These are phyloP conservation scores for Pangasius krempfi DNA, from an alignment of 2,797 vertebrate species.

Conservation along the genomic window DNA sequence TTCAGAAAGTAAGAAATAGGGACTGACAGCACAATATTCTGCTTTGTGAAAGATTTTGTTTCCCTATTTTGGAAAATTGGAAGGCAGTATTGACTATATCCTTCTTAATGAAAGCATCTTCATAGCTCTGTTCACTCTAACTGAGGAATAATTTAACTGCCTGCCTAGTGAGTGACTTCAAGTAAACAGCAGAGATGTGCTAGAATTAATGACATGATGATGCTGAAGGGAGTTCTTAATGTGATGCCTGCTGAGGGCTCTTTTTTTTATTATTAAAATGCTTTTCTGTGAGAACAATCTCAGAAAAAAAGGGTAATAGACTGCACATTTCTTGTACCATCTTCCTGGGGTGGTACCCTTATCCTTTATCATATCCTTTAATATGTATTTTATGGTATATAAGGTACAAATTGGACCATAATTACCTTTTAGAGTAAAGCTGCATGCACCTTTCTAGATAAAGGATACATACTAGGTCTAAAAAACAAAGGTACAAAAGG, in stretches of 20 bases:
- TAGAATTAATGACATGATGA: neutral
- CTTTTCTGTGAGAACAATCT: neutral
- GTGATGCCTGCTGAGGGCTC: too few species aligned
- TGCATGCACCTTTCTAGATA: neutral
- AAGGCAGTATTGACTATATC: neutral
- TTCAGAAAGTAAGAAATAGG: neutral
- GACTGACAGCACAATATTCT: neutral
- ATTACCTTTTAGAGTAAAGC: neutral
- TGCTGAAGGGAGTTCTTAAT: neutral
- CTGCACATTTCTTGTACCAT: neutral
- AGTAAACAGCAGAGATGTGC: neutral
- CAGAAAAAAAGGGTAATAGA: neutral
- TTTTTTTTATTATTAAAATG: neutral
- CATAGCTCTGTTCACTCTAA: neutral
- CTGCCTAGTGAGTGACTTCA: neutral
- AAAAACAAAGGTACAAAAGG: neutral
- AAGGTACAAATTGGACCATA: neutral
- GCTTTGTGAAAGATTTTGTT: neutral
- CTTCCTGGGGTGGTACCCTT: neutral
- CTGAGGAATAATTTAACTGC: neutral
- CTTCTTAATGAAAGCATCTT: neutral
- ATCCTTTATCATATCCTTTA: neutral
- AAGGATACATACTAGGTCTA: neutral
- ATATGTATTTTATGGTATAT: neutral
- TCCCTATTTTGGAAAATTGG: neutral